These are phyloP conservation scores for Rafetus swinhoei DNA, from an alignment of 2,113 vertebrate species.

Conservation along the genomic window DNA sequence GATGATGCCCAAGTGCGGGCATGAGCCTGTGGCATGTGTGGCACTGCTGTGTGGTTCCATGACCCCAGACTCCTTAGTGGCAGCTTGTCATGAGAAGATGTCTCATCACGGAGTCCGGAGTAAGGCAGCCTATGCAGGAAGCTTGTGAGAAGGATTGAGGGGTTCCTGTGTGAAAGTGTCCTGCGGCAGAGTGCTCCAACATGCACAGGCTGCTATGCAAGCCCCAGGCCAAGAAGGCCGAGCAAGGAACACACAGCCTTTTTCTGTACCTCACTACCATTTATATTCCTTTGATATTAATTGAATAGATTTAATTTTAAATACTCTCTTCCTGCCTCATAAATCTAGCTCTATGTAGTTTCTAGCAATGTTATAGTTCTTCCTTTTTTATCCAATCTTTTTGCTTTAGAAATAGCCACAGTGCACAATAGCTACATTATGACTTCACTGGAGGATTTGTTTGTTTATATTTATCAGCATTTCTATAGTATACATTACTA, in stretches of 20 bases:
- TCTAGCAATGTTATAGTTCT: background rate
- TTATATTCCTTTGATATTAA: background rate
- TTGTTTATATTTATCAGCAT: background rate
- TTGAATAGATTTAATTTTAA: background rate
- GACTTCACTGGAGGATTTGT: background rate
- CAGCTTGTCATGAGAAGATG: too few relatives aligned
- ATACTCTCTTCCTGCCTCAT: background rate
- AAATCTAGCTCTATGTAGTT: background rate
- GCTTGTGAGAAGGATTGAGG: too few relatives aligned
- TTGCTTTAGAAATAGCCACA: background rate
- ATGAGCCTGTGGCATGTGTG: too few relatives aligned
- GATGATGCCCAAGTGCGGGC: too few relatives aligned
- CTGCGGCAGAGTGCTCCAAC: too few relatives aligned
- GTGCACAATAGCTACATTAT: background rate
- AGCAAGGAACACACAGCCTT: background rate
- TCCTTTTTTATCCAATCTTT: background rate
- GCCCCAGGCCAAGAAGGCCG: too few relatives aligned
- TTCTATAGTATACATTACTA: background rate
- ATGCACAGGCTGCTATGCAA: too few relatives aligned
- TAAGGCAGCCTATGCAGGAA: too few relatives aligned
- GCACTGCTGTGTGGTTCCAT: too few relatives aligned
- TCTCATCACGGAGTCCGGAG: too few relatives aligned
- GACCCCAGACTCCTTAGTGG: too few relatives aligned
- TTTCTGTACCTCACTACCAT: background rate
- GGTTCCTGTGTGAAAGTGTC: too few relatives aligned